phyloP scores from a whole-genome alignment of 1,140 invertebrate species.

The Sipha flava region DNA sequence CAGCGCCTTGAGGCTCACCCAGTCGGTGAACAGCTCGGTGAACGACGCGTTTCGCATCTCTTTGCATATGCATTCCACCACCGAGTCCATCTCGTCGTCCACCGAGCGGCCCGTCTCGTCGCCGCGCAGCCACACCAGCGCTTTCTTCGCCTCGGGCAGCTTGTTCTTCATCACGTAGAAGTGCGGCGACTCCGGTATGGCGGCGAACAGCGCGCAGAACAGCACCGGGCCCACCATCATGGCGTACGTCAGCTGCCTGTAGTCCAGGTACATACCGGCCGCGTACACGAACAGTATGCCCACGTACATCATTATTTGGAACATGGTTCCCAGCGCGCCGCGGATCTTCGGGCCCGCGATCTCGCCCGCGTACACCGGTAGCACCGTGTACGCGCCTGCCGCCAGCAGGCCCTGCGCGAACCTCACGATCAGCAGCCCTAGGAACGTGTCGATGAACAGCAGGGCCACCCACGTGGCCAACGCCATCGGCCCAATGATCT shows the following conservation, averaged over 20 bases:
- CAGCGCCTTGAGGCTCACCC: conserved; percentile 34
- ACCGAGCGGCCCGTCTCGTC: neutral
- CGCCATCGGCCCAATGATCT: conserved; percentile 38
- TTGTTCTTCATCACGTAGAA: conserved; percentile 53
- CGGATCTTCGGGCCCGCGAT: conserved; percentile 51
- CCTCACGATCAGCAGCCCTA: conserved; percentile 37
- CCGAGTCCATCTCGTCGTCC: conserved; percentile 35
- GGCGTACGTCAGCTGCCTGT: conserved; percentile 56
- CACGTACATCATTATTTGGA: conserved; percentile 34
- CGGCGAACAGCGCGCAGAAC: conserved; percentile 58
- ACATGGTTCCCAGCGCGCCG: conserved; percentile 34
- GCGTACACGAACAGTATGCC: conserved; percentile 57
- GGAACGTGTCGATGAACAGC: conserved; percentile 45
- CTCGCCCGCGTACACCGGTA: conserved; percentile 79
- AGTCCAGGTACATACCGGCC: conserved; percentile 64
- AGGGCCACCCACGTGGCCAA: conserved; percentile 42
- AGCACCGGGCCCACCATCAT: conserved; percentile 53
- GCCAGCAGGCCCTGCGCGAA: conserved; percentile 41
- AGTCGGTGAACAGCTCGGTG: conserved; percentile 35
- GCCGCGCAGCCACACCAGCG: conserved; percentile 58
- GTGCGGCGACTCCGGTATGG: conserved; percentile 75
- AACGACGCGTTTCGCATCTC: conserved; percentile 36
- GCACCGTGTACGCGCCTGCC: conserved; percentile 62
- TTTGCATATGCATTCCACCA: conserved; percentile 34
- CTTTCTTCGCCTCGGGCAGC: conserved; percentile 53